These are phyloP conservation scores for Lissonota sp. DNA, from an alignment of 2,888 invertebrate genomes.

Conservation along the genomic window DNA sequence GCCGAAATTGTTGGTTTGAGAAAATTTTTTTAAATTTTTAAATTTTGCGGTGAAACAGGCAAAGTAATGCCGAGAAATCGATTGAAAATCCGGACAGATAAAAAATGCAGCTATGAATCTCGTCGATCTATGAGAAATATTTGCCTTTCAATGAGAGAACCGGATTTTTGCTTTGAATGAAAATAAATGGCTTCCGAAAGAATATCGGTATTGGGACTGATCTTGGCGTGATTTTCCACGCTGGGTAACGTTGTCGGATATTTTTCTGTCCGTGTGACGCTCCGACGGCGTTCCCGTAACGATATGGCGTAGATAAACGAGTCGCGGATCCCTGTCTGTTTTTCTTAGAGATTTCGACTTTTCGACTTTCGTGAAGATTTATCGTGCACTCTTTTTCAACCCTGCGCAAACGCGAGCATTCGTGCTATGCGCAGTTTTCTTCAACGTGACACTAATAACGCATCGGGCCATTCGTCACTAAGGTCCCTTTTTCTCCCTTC, in stretches of 20 bases:
- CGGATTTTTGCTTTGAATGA: constrained; percentile 41
- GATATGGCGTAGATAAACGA: constrained; percentile 57
- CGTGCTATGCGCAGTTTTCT: constrained; percentile 39
- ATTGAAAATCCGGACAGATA: too few species aligned
- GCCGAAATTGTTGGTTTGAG: too few species aligned
- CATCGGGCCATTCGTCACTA: constrained; percentile 51
- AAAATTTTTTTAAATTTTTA: too few species aligned
- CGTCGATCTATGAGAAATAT: constrained; percentile 15
- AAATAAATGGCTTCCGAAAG: constrained; percentile 2
- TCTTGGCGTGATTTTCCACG: constrained; percentile 5
- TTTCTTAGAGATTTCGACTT: constrained; percentile 57
- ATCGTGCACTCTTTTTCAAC: constrained; percentile 40
- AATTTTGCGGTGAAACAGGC: too few species aligned
- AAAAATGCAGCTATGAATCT: background rate
- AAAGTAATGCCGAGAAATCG: too few species aligned
- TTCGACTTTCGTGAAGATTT: constrained; percentile 55
- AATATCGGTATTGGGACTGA: constrained; percentile 10
- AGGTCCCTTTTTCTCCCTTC: constrained; percentile 1
- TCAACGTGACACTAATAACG: constrained; percentile 63
- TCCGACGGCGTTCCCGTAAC: constrained; percentile 1
- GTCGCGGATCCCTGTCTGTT: constrained; percentile 45
- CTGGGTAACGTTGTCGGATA: constrained; percentile 1
- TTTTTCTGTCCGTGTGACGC: constrained; percentile 20
- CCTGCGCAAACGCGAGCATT: constrained; percentile 25
- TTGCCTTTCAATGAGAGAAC: background rate